Evolutionary conservation across 2,797 vertebrate genomes (phyloP), one percentile per base, ranked within the genome.

Genomic region (Liparis tanakae): DNA sequence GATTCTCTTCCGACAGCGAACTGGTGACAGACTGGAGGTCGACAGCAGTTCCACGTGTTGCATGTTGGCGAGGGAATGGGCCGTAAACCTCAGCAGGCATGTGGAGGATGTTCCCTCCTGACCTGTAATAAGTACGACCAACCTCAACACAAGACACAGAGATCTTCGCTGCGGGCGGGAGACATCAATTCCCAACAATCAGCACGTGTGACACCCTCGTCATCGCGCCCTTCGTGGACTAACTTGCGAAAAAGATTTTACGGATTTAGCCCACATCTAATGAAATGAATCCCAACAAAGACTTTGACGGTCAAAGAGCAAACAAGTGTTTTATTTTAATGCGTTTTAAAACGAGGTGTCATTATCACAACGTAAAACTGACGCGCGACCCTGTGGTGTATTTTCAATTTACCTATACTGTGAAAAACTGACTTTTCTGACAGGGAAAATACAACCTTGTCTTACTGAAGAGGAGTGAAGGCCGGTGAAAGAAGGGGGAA

Each of bases 111-210:
- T 39, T 79, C 67, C 64, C 63, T 73, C 53, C 75, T n/a, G 61
- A 22, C 72, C 10, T 57, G 74, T 81, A 86, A 85, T 81, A 85
- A 87, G 82, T 75, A 75, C 63, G 67, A 76, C 76, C 79, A 74
- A 73, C 89, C 87, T 87, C 81, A 37, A 93, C 86, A 91, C 70
- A 90, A n/a, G 61, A 87, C 87, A 82, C 82, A 83, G 75, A 85
- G 86, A 86, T 72, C 58, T 60, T 81, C 75, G 81, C 81, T 64
- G 36, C 59, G 83, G 85, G 83, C 80, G 72, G 63, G 70, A 81
- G 75, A 61, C 88, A 90, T 91, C 81, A 81, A 83, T 87, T 88
- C 87, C 74, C 79, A 41, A 54, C 81, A 82, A 80, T 84, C 85
- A 81, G 75, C 83, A 71, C 68, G 72, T 80, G 68, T 71, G 81